Evolutionary conservation across 2,113 vertebrate species (phyloP), one percentile per base, ranked within the genome.

Genomic region (Forbesichthys papilliferus): DNA sequence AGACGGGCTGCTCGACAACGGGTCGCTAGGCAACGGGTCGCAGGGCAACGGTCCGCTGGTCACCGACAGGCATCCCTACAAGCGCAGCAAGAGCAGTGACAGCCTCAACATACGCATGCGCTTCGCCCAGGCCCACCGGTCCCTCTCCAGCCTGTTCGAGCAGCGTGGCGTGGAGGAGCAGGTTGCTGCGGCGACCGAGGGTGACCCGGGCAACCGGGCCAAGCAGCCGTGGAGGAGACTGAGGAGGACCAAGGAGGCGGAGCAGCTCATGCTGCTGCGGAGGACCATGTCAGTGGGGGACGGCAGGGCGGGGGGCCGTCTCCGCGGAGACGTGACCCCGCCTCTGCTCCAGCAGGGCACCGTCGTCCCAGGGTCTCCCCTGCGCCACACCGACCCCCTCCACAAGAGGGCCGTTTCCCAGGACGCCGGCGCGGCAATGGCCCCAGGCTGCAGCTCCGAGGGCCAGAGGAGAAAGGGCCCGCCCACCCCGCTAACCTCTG

Each of bases 131-230:
- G 95, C 94, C 9, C 94, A 96, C 14, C 95, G 92, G 82, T 94
- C 95, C 1, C 88, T 96, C 4, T 93, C 93, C 12, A 94, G 89
- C 48, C 91, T 96, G 33, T 95, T 96, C 83, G 95, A 96, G 80
- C 90, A 91, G 11, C 94, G 78, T 69, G 84, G 77, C 48, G 46
- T 81, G 56, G 94, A 82, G 2, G 84, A 90, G 7, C 90, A 92
- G 5, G 86, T 84, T 16, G 57, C 18, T 59, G 9, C 70, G 63
- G 89, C 87, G 76, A 76, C 18, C 1, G 88, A 91, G 59, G 87
- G 86, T 42, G 90, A 92, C 64, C 92, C 90, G 81, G 33, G 48
- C 62, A 90, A 85, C 27, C 27, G 27, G 73, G 20, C 60, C 47
- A 90, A 85, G 16, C 94, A 90, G 0, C 3, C 91, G 13, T 94